Conservation (phyloP, 2,797 vertebrate genomes). For the Chaetophractus vellerosus region DNA sequence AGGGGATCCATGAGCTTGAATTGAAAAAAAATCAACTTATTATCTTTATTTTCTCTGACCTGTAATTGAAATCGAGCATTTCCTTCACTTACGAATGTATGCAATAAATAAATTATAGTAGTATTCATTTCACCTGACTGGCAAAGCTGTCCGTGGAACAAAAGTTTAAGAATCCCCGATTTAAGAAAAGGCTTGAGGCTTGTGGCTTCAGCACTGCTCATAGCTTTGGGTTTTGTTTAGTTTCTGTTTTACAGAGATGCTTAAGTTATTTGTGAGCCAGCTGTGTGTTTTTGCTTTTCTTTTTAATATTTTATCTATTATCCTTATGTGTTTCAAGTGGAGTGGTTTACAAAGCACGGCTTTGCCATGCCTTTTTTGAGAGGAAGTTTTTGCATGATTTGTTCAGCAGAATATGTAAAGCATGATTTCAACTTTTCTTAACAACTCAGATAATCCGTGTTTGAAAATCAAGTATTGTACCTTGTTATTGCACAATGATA, state of each 20-base stretch:
- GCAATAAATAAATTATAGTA: too few relatives aligned
- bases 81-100: too few relatives aligned
- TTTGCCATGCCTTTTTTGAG: not conserved
- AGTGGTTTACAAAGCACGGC: not conserved
- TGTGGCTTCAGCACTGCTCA: not conserved
- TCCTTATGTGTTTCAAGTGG: not conserved
- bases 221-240: not conserved
- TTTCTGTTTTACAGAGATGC: not conserved
- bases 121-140: too few relatives aligned
- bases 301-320: conserved; percentile 8
- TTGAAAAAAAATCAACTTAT: too few relatives aligned
- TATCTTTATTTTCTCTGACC: too few relatives aligned
- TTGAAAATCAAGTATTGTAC: conserved; percentile 8
- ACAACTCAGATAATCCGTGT: not conserved
- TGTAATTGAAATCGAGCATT: too few relatives aligned
- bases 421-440: not conserved
- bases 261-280: not conserved
- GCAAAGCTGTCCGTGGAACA: too few relatives aligned
- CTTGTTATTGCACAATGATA: not conserved
- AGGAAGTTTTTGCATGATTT: not conserved
- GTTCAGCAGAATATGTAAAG: not conserved
- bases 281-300: not conserved
- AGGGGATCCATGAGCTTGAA: too few relatives aligned
- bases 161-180: too few relatives aligned
- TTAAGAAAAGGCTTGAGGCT: not conserved